phyloP scores from a whole-genome alignment of 2,113 vertebrate genomes.

The Gopherus evgoodei region DNA sequence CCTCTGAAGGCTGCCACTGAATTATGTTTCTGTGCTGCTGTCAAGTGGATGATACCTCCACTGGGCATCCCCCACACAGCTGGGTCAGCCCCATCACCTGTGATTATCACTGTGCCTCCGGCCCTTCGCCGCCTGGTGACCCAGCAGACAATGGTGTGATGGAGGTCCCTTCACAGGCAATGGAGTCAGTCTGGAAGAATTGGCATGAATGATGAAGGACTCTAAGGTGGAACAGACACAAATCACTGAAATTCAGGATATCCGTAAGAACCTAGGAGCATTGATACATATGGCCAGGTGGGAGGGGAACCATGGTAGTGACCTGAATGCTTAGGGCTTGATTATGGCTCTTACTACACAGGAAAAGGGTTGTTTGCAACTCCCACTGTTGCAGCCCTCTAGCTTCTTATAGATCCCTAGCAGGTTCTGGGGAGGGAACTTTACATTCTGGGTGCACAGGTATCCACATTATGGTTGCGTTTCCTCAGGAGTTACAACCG shows the following conservation, averaged over 20 bases:
- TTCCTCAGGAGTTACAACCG: neutral
- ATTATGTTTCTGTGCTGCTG: neutral
- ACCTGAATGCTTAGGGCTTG: neutral
- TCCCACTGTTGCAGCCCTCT: neutral
- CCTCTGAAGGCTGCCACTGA: neutral
- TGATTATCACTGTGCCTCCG: neutral
- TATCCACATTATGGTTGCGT: neutral
- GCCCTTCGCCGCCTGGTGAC: neutral
- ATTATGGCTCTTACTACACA: neutral
- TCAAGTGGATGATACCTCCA: neutral
- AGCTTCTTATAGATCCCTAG: neutral
- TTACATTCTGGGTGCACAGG: neutral
- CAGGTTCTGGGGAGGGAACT: neutral
- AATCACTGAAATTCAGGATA: neutral
- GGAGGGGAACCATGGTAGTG: neutral
- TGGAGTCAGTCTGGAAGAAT: neutral
- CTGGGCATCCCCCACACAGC: neutral
- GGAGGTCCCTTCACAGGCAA: neutral
- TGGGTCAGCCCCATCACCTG: neutral
- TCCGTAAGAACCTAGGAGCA: neutral
- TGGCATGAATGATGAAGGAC: neutral
- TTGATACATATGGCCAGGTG: accelerated
- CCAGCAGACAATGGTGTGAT: neutral
- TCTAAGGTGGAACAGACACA: neutral
- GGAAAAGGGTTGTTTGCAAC: neutral